Base-by-base conservation (phyloP, 2,113 vertebrate genomes). In the Propithecus coquereli region DNA sequence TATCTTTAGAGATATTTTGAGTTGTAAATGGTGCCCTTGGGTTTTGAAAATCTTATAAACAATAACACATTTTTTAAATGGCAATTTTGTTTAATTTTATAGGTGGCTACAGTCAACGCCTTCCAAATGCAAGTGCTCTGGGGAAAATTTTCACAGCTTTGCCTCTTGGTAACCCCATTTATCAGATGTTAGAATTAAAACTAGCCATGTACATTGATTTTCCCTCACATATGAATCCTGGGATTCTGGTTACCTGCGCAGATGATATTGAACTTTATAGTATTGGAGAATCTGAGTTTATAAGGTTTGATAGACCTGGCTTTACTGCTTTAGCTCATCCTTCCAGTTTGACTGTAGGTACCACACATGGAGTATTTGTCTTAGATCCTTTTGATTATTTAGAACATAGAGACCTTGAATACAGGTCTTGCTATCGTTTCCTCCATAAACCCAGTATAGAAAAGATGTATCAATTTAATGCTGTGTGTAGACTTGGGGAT, bases 121-220 rank as follows among this genome's bases (percentile, higher is more conserved):
- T 99, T 94, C 99, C 99, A 47, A 99, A 95, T 81, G 99, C 99
- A 6, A 99, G 99, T 23, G 99, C 99, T 14, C 97, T 99, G 96
- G 99, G 99, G 6, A 99, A 99, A 98, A 99, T 99, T 96, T 99
- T 99, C 97, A 99, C 98, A 0, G 98, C 99, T 9, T 45, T 99
- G 92, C 99, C 99, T 0, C 66, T 99, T 13, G 99, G 99, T 0
- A 96, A 99, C 0, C 99, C 99, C 1, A 16, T 99, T 74, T 99
- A 98, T 96, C 99, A 99, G 98, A 99, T 99, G 99, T 81, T 99
- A 96, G 99, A 99, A 90, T 98, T 99, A 94, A 99, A 99, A 94
- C 98, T 99, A 71, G 99, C 99, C 95, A 99, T 99, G 98, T 99
- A 99, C 87, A 98, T 99, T 25, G 99, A 99, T 82, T 99, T 99